Evolutionary conservation across 2,888 invertebrate species (phyloP), one percentile per base, ranked within the genome.

Genomic region (Catocala sponsa): DNA sequence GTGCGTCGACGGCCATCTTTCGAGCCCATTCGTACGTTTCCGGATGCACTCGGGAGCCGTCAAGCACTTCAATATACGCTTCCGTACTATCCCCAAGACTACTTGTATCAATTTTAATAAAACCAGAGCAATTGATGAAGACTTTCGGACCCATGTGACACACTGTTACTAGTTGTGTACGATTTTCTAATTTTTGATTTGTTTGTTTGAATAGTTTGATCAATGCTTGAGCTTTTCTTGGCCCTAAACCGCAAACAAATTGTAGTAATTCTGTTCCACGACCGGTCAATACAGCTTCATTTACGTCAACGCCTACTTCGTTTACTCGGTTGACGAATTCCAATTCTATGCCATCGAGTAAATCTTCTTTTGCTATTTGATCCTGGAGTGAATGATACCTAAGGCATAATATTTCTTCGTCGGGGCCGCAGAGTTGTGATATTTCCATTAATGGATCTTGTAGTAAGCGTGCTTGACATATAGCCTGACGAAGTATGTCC

Each of bases 1-100:
- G 93, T 0, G 99, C 99, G 90, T 99, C 99, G 0, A 99, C 99
- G 0, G 99, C 99, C 99, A 99, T 99, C 93, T 99, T 99, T 46
- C 99, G 95, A 0, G 99, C 99, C 99, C 99, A 99, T 85, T 99
- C 99, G 88, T 99, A 99, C 0, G 99, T 99, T 94, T 99, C 99
- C 0, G 99, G 99, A 93, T 99, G 99, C 0, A 99, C 99, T 77
- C 99, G 96, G 0, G 99, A 99, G 0, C 99, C 99, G 85, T 99
- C 99, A 56, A 99, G 93, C 1, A 99, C 98, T 94, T 99, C 98
- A 0, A 99, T 98, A 81, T 99, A 99, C 0, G 98, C 98, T 83
- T 99, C 99, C 0, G 99, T 99, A 84, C 98, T 97, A 81, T 99
- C 99, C 1, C 98, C 99, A 50, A 99, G 92, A 68, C 99, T 98